Evolutionary conservation across 2,113 vertebrate species (phyloP).

Genomic region (Nerophis ophidion): DNA sequence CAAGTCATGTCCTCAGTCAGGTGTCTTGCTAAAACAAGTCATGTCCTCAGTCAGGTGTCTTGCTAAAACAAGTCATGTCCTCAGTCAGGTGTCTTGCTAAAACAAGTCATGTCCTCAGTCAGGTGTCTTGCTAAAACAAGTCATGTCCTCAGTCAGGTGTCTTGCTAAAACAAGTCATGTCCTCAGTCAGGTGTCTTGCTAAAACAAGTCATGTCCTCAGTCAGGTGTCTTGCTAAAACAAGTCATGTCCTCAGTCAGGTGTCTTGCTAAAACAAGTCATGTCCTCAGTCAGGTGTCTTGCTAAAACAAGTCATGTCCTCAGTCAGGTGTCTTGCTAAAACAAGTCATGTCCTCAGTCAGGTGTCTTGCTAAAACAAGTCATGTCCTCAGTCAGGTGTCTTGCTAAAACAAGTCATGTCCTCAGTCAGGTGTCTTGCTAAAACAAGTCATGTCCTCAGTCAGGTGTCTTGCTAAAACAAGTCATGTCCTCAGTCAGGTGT

Average conservation of each 20-base stretch:
- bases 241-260: background rate
- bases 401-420: background rate
- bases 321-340: slow-evolving; percentile 4
- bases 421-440: background rate
- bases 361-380: slow-evolving; percentile 8
- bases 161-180: slow-evolving; percentile 1
- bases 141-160: background rate
- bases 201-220: background rate
- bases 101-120: background rate
- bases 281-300: background rate
- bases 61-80: background rate
- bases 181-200: background rate
- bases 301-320: background rate
- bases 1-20: background rate
- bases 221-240: slow-evolving; percentile 5
- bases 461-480: slow-evolving; percentile 8
- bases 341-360: background rate
- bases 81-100: background rate
- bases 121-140: slow-evolving; percentile 8
- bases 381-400: background rate
- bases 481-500: background rate
- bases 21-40: slow-evolving; percentile 8
- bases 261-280: slow-evolving; percentile 8
- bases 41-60: background rate
- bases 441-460: background rate